A percentile compares a stretch with the other conserved stretches of the same genome.
phyloP scores from a whole-genome alignment of 2,888 invertebrate species.

The Arrhopalites spinosus region DNA sequence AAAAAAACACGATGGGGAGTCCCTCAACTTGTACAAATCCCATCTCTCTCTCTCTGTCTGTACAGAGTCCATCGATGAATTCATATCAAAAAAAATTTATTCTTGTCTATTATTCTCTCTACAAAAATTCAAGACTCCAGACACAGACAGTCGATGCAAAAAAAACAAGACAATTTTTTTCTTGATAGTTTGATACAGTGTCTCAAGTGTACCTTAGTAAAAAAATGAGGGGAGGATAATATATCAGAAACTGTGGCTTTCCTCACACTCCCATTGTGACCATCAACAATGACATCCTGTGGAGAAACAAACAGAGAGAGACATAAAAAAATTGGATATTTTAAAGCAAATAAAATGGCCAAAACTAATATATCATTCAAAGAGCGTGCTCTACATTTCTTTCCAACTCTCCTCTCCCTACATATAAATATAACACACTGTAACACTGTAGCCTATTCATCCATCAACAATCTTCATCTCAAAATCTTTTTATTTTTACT shows the following conservation, averaged over 20 bases:
- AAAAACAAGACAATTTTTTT: no score
- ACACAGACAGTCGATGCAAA: no score
- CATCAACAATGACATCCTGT: constrained; percentile 32
- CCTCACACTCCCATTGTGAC: neutral
- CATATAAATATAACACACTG: neutral
- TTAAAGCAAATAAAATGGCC: constrained; percentile 30
- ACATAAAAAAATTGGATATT: neutral
- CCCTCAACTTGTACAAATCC: neutral
- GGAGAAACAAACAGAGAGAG: constrained; percentile 12
- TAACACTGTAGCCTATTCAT: neutral
- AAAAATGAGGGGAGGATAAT: no score
- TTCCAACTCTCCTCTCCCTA: no score
- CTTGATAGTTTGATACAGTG: no score
- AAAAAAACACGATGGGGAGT: constrained; percentile 21
- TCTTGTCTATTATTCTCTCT: no score
- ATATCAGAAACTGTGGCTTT: neutral
- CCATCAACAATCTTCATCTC: neutral
- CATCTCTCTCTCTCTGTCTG: no score
- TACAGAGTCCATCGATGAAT: no score
- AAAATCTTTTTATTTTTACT: neutral
- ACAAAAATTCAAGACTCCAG: no score
- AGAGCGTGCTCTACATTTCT: neutral
- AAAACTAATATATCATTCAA: constrained; percentile 24
- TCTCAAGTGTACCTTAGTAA: no score
- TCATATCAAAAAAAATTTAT: no score